Conservation (phyloP, 2,113 vertebrate genomes). For the Phalacrocorax carbo region DNA sequence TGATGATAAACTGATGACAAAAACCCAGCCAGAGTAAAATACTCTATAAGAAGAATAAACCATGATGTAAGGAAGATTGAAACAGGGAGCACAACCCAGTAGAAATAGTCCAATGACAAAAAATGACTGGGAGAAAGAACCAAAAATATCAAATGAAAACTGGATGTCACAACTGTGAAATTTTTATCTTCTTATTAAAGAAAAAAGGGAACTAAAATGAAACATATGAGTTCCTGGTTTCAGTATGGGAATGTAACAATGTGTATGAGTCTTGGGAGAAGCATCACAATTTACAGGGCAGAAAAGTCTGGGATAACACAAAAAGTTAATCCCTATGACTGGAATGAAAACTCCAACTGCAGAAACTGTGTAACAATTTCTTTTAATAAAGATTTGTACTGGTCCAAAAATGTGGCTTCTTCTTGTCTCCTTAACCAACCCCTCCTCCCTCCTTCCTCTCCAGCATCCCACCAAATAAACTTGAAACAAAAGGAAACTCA, state of each 20-base stretch:
- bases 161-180: not conserved
- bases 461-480: not conserved
- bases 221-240: not conserved
- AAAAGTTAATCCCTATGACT: not conserved
- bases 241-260: not conserved
- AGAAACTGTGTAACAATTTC: not conserved
- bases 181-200: not conserved
- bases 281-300: not conserved
- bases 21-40: not conserved
- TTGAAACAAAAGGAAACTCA: not conserved
- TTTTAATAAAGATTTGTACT: not conserved
- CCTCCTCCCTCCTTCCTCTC: not conserved
- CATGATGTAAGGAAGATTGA: not conserved
- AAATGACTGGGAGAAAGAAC: not conserved
- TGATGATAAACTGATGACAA: not conserved
- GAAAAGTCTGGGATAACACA: not conserved
- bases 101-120: not conserved
- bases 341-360: not conserved
- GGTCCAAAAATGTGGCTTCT: not conserved
- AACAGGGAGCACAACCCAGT: not conserved
- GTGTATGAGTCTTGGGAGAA: not conserved
- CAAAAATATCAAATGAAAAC: not conserved
- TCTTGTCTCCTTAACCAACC: not conserved
- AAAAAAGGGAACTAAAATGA: not conserved
- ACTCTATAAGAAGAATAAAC: not conserved